phyloP scores from a whole-genome alignment of 2,888 invertebrate genomes.

The Merodon equestris region DNA sequence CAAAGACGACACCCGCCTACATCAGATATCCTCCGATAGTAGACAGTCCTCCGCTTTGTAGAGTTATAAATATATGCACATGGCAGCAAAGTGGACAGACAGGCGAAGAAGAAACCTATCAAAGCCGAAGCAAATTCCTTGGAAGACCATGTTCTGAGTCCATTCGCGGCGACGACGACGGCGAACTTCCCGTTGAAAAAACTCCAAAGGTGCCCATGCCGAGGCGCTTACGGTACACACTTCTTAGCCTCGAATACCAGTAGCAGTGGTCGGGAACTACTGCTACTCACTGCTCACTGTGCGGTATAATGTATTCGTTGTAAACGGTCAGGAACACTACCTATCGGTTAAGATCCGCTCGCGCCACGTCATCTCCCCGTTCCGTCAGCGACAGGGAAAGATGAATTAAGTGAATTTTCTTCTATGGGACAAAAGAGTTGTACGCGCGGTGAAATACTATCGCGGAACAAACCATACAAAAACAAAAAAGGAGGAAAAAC shows the following conservation, averaged over 20 bases:
- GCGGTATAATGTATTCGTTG: conserved; percentile 64
- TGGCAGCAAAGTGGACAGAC: conserved; percentile 26
- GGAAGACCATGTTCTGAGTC: conserved; percentile 56
- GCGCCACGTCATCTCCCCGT: conserved; percentile 18
- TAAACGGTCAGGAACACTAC: conserved; percentile 41
- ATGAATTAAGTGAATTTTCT: conserved; percentile 67
- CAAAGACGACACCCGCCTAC: conserved; percentile 68
- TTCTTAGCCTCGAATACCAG: conserved; percentile 58
- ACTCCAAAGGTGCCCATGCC: conserved; percentile 37
- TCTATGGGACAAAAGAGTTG: conserved; percentile 33
- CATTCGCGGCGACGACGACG: conserved; percentile 32
- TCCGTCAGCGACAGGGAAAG: conserved; percentile 47
- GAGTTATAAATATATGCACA: conserved; percentile 46
- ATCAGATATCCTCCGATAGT: conserved; percentile 55
- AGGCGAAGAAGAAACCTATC: conserved; percentile 51
- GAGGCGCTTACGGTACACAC: conserved; percentile 63
- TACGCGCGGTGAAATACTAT: conserved; percentile 45
- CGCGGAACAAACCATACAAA: conserved; percentile 36
- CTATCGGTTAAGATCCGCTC: conserved; percentile 38
- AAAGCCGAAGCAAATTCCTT: conserved; percentile 54
- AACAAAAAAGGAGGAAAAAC: conserved; percentile 3
- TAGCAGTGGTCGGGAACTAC: conserved; percentile 41
- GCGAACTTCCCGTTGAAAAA: conserved; percentile 51
- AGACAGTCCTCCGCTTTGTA: conserved; percentile 9
- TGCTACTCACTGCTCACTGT: conserved; percentile 26